A percentile compares a stretch with the other conserved stretches of the same genome.
Conservation (phyloP, 2,113 vertebrate genomes). For the Pteronura brasiliensis region DNA sequence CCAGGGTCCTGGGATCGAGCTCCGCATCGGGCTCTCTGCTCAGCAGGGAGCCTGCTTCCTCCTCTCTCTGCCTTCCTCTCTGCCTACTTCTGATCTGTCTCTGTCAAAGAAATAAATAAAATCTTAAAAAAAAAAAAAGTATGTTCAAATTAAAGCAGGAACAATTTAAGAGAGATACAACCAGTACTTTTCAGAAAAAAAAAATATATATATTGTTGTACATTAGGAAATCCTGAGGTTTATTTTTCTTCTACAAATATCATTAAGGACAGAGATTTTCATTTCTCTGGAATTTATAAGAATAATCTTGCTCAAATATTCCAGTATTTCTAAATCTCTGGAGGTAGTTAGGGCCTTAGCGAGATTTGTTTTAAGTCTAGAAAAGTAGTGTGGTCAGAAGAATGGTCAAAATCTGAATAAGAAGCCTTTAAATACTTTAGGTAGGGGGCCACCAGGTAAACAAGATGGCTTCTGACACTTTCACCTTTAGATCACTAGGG, state of each 20-base stretch:
- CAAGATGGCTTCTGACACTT: slow-evolving; percentile 66
- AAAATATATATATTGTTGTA: neutral
- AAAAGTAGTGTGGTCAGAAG: neutral
- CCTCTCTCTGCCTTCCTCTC: no score
- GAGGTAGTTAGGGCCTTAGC: neutral
- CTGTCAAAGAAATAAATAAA: no score
- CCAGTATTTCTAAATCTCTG: neutral
- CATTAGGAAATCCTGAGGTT: neutral
- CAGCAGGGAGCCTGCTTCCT: no score
- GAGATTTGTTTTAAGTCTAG: neutral
- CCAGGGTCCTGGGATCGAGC: no score
- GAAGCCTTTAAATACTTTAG: neutral
- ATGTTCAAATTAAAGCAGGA: neutral
- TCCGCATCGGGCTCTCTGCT: no score
- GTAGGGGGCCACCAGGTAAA: slow-evolving; percentile 45
- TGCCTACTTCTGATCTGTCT: no score
- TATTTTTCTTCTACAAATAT: neutral
- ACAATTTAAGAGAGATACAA: neutral
- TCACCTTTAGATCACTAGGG: slow-evolving; percentile 69
- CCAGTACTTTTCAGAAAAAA: neutral
- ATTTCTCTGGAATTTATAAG: neutral
- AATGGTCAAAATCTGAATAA: neutral
- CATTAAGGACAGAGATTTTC: neutral
- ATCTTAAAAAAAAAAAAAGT: no score
- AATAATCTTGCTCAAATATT: neutral